These are phyloP conservation scores for Fabriciana adippe DNA, from an alignment of 2,888 invertebrate genomes.

Conservation along the genomic window DNA sequence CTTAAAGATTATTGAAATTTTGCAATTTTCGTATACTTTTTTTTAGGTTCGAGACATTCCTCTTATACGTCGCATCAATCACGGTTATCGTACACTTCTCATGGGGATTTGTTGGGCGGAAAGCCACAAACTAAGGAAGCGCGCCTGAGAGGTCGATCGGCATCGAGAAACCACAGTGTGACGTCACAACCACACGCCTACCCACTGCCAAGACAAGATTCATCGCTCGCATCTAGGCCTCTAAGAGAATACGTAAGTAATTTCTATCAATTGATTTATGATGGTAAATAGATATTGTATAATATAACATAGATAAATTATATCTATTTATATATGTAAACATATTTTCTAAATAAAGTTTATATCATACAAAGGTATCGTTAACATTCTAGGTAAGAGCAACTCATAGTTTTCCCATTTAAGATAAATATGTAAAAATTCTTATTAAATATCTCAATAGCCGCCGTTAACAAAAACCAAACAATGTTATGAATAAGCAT, in stretches of 20 bases:
- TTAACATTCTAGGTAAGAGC: no score
- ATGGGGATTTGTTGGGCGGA: constrained; percentile 92
- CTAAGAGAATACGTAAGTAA: constrained; percentile 87
- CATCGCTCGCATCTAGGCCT: constrained; percentile 83
- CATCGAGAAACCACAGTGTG: constrained; percentile 86
- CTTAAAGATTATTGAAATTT: no score
- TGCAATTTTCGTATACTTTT: not conserved
- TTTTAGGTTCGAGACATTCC: constrained; percentile 91
- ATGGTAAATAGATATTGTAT: no score
- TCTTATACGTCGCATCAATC: constrained; percentile 98
- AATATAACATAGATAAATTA: no score
- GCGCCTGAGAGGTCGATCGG: constrained; percentile 88
- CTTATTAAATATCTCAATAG: no score
- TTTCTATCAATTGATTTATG: not conserved
- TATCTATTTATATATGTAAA: not conserved
- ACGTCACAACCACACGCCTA: constrained; percentile 82
- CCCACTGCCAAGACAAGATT: constrained; percentile 77
- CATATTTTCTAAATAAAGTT: not conserved
- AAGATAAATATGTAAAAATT: no score
- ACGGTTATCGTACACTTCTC: constrained; percentile 95
- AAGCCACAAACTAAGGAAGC: constrained; percentile 92
- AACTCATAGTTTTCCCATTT: no score
- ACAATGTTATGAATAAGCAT: not conserved
- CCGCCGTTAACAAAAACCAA: not conserved
- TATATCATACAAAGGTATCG: no score